These are phyloP conservation scores for Paramormyrops hopkinsi DNA, from an alignment of 2,797 vertebrate genomes.

Conservation along the genomic window DNA sequence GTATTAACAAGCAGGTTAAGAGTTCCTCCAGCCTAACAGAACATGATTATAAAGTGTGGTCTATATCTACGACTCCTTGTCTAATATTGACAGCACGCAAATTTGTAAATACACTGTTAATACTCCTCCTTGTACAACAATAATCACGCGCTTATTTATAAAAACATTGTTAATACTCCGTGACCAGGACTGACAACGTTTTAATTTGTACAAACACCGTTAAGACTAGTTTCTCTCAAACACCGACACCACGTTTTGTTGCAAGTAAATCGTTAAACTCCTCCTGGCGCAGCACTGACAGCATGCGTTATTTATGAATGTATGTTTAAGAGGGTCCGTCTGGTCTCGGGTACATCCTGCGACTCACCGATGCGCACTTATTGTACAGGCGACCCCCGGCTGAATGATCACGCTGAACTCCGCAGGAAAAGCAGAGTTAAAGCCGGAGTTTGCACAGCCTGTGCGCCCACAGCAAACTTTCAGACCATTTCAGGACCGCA, in stretches of 20 bases:
- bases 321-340: neutral
- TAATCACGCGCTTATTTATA: neutral
- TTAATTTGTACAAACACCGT: neutral
- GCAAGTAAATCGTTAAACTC: neutral
- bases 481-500: neutral
- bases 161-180: neutral
- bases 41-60: neutral
- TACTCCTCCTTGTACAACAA: neutral
- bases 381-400: neutral
- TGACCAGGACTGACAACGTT: neutral
- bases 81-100: neutral
- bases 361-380: neutral
- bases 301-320: neutral
- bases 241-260: neutral
- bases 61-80: neutral
- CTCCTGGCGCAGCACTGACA: neutral
- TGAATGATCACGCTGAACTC: neutral
- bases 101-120: neutral
- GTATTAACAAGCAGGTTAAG: neutral
- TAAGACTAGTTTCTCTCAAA: neutral
- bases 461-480: neutral
- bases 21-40: neutral
- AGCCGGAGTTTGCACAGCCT: neutral
- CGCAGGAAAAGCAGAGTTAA: neutral
- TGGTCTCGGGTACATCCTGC: neutral